Evolutionary conservation across 1,140 invertebrate species (phyloP).

Genomic region (Coenobita brevimanus): DNA sequence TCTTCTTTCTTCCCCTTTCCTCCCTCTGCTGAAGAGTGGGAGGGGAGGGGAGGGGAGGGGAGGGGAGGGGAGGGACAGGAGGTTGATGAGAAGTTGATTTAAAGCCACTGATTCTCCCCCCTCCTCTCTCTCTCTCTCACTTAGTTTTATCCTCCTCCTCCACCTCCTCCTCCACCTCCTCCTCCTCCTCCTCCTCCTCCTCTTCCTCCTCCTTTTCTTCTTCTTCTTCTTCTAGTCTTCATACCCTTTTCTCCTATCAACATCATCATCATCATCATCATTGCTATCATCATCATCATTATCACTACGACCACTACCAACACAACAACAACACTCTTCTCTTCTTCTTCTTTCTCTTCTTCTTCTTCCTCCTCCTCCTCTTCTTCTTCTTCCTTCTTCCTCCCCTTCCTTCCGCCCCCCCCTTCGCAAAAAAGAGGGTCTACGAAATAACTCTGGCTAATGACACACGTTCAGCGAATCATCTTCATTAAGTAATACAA

Average conservation of each 20-base stretch:
- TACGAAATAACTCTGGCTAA: too few species aligned
- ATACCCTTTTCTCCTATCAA: background rate
- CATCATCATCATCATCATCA: background rate
- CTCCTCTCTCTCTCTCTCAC: background rate
- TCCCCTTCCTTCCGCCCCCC: background rate
- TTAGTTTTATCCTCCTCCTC: background rate
- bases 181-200: background rate
- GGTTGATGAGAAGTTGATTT: background rate
- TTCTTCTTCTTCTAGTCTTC: background rate
- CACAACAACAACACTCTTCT: background rate
- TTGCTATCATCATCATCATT: conserved; percentile 3
- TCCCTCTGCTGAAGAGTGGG: background rate
- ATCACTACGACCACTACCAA: background rate
- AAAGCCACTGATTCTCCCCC: background rate
- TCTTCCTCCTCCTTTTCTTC: background rate
- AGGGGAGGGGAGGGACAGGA: background rate
- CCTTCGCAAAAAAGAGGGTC: too few species aligned
- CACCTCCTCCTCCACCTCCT: too few species aligned
- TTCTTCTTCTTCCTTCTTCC: background rate
- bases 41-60: background rate
- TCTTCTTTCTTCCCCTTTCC: background rate
- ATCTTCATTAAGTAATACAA: conserved; percentile 41
- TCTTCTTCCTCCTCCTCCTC: background rate
- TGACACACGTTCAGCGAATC: conserved; percentile 32
- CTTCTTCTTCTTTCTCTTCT: background rate